phyloP scores from a whole-genome alignment of 2,113 vertebrate species.

The Gambusia holbrooki region DNA sequence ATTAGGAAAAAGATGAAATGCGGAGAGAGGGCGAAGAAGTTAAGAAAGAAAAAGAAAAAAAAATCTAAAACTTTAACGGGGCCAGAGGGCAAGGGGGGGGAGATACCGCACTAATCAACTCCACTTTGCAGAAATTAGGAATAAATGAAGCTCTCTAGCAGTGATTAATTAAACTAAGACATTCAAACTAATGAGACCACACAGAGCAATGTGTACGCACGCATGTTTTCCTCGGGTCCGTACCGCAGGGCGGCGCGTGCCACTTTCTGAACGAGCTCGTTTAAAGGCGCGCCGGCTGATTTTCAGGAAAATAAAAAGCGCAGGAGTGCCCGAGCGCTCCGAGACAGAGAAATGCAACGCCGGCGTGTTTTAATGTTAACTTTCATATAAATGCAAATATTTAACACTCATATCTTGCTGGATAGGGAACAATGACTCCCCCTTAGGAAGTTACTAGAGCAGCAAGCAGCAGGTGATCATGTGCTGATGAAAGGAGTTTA shows the following conservation, averaged over 20 bases:
- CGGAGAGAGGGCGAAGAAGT: constrained; percentile 9
- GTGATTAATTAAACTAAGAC: constrained; percentile 75
- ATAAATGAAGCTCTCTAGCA: constrained; percentile 72
- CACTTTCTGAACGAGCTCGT: constrained; percentile 27
- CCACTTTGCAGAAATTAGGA: constrained; percentile 73
- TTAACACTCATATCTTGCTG: background rate
- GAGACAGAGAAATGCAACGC: background rate
- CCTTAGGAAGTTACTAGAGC: background rate
- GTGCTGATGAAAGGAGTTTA: background rate
- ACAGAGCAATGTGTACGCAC: constrained; percentile 30
- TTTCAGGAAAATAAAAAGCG: background rate
- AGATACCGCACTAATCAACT: constrained; percentile 71
- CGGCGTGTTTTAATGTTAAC: background rate
- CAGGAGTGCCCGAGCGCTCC: constrained; percentile 20
- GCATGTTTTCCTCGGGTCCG: constrained; percentile 11
- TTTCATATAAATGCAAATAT: constrained; percentile 9
- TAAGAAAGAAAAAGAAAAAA: background rate
- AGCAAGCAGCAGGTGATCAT: constrained; percentile 15
- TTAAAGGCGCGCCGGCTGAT: constrained; percentile 47
- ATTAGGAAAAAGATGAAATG: constrained; percentile 59
- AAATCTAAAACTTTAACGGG: constrained; percentile 69
- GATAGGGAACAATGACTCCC: background rate
- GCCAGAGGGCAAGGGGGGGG: constrained; percentile 58
- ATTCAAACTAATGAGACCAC: constrained; percentile 69
- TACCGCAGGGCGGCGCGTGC: constrained; percentile 15